These are phyloP conservation scores for Dorcus parallelipipedus DNA, from an alignment of 2,888 invertebrate genomes.

Conservation along the genomic window DNA sequence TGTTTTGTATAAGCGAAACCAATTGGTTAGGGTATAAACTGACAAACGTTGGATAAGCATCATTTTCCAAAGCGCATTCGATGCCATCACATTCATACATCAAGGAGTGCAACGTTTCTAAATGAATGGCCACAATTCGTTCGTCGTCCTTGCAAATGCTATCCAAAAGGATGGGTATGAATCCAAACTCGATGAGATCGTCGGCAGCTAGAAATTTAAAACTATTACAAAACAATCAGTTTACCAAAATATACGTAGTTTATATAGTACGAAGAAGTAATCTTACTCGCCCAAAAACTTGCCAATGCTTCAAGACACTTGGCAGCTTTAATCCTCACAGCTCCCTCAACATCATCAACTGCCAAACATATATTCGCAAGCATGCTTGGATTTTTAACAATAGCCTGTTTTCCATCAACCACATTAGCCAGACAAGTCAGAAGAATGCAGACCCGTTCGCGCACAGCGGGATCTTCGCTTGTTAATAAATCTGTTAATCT, in stretches of 20 bases:
- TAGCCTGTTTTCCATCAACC: conserved; percentile 44
- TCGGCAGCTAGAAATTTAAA: conserved; percentile 41
- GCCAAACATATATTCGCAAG: conserved; percentile 39
- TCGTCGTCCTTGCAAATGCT: conserved; percentile 36
- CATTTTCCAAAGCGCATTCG: conserved; percentile 40
- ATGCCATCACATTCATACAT: conserved; percentile 43
- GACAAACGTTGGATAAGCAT: conserved; percentile 40
- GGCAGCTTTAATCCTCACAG: conserved; percentile 45
- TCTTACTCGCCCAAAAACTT: conserved; percentile 40
- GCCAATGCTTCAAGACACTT: conserved; percentile 44
- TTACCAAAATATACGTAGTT: not conserved
- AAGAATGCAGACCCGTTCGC: conserved; percentile 45
- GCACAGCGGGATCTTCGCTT: conserved; percentile 39
- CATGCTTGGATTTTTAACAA: conserved; percentile 40
- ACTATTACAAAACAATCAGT: not conserved
- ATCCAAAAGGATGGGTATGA: conserved; percentile 39
- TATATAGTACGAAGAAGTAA: not conserved
- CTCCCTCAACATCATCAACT: conserved; percentile 39
- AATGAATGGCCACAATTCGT: conserved; percentile 40
- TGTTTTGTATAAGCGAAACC: too few species aligned
- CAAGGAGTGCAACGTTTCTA: conserved; percentile 42
- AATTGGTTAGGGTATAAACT: not conserved
- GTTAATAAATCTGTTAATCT: conserved; percentile 43
- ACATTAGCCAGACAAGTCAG: conserved; percentile 44
- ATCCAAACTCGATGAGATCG: conserved; percentile 41